Evolutionary conservation across 2,113 vertebrate species (phyloP), one percentile per base, ranked within the genome.

Genomic region (Stictonetta naevosa): DNA sequence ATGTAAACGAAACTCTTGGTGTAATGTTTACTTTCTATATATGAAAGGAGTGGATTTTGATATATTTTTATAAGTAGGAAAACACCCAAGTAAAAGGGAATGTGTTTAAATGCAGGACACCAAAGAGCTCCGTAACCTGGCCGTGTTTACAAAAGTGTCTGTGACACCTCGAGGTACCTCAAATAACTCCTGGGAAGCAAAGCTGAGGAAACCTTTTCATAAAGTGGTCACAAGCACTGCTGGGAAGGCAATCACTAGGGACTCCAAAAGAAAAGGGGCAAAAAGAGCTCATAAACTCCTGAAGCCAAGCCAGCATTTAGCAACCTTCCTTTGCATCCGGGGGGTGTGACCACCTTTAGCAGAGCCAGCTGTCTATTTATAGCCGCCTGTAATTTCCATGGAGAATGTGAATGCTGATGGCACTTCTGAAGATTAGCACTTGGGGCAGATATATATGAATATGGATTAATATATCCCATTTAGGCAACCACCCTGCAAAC

Each of bases 321-420:
- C 38, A 93, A 60, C 22, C 15, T 84, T 84, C 46, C 58, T 92
- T 60, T 93, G 74, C 59, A 53, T 75, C 69, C 42, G 21, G n/a
- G 29, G 58, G 29, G 53, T 71, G 69, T 72, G 66, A 64, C 52
- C 77, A 53, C 34, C 26, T 82, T 59, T 38, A 79, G 69, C 68
- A 89, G 71, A 87, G 29, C 34, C 56, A 68, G 20, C 29, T 90
- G 55, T 52, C 36, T 90, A 11, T 69, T 86, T 78, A 75, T 2
- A 4, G 34, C 60, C 75, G 52, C 23, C 81, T 91, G 1, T 68
- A 91, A 89, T 76, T 91, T 79, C 89, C 58, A 28, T 50, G 38
- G 86, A 79, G 62, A 96, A 88, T 84, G 38, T 64, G 60, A 64
- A 64, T 84, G 60, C 81, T 76, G 73, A 62, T 91, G 82, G 69